Percentiles rank a stretch among this genome's conserved stretches.
Conservation (phyloP, 2,113 vertebrate genomes). For the Amazona guildingii region DNA sequence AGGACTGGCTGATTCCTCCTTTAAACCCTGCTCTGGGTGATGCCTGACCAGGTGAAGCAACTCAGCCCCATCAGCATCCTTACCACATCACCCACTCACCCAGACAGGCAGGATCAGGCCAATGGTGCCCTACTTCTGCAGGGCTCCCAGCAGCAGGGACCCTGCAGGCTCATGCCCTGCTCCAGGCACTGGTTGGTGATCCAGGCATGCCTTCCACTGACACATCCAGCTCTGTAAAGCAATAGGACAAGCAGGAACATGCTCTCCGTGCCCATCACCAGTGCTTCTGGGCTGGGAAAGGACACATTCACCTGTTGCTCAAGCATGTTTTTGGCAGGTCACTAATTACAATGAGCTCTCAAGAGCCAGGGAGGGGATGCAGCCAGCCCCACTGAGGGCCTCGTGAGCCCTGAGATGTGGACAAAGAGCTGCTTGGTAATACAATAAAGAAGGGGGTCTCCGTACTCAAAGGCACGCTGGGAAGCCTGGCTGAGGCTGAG, state of each 20-base stretch:
- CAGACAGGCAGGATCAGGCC: not conserved
- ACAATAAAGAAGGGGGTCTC: not conserved
- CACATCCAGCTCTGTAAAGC: not conserved
- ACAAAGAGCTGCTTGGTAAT: no score
- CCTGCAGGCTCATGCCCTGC: not conserved
- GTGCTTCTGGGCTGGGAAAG: not conserved
- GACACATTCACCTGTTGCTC: not conserved
- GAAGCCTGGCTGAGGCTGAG: not conserved
- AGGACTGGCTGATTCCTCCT: not conserved
- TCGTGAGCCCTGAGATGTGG: no score
- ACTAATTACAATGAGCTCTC: not conserved
- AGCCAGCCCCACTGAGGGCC: not conserved
- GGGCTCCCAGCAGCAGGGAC: not conserved
- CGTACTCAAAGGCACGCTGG: rapidly evolving
- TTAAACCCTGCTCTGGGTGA: not conserved
- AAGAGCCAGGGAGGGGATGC: not conserved
- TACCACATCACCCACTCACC: rapidly evolving
- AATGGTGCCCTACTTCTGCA: rapidly evolving
- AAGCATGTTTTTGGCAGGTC: not conserved
- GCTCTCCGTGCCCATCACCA: not conserved
- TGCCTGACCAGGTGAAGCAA: not conserved
- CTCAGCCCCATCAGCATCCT: not conserved
- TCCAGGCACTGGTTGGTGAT: no score
- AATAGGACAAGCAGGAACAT: not conserved
- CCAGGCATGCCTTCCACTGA: not conserved